Base-by-base conservation (phyloP, 2,888 invertebrate species). In the Dorcus parallelipipedus region DNA sequence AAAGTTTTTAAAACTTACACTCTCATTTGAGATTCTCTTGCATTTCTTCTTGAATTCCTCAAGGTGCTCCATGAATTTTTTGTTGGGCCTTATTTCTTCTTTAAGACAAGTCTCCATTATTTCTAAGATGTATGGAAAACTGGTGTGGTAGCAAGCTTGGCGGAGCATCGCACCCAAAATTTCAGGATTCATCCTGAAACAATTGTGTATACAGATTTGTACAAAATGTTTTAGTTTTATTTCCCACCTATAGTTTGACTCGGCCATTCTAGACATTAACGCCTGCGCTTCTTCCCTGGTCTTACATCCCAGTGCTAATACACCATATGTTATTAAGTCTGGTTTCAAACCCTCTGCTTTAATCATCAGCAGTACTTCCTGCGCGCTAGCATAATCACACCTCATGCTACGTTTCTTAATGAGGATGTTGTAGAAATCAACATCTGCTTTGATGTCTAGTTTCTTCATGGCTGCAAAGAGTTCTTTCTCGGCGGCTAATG, bases 291-390 rank as follows among this genome's bases (percentile, higher is more conserved):
- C 83, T 38, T 82, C 80, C 64, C 82, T 81, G 4, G 81, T 86
- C 59, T 77, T 79, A 75, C 96, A 96, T 9, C 90, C 86, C 69
- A 95, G 77, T 0, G 96, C 90, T 59, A 97, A 76, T 1, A 90
- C 87, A 43, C 95, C 95, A 80, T 90, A 97, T 0, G 96, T 96
- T 67, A 91, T 83, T 65, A 94, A 82, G 76, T 95, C 86, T 0
- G 89, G 87, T 62, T 79, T 78, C 23, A 90, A 73, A 54, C 77
- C 76, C 3, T 79, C 65, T 61, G 80, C 80, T 67, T 83, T 79
- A 64, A 89, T 83, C 67, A 86, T 76, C 9, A 78, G 69, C 53
- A 83, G 76, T 0, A 89, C 84, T 66, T 82, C 83, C 81, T 84
- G 84, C 9, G 92, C 94, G 66, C 81, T 83, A 52, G 84, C 80